Base-by-base conservation (phyloP, 2,797 vertebrate species). In the Rhabdophis nuchalis region DNA sequence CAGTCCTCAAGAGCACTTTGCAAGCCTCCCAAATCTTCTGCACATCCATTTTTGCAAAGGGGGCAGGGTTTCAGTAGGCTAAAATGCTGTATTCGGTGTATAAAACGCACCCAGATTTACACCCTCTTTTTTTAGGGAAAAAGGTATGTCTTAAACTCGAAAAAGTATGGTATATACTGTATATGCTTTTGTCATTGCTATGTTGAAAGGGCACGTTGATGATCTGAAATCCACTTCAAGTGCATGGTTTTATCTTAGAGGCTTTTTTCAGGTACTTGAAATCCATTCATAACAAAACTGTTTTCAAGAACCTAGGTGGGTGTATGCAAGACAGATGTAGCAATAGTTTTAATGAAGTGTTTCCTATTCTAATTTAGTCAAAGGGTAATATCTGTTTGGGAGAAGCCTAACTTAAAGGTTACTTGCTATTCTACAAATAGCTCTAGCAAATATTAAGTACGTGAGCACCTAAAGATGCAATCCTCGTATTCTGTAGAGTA, bases 301-400 rank as follows among this genome's bases (percentile, higher is more conserved):
- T 77, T 94, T 90, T 93, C 92, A 89, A 93, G 68, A 89, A 82
- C 2, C 54, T 93, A 72, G 82, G 82, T 91, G 85, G 77, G 11
- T 90, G 23, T 88, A 50, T 88, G 46, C 18, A 82, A 86, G 61
- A 86, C 61, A 91, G 90, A 94, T 90, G 32, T 60, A 93, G 29
- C 20, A 64, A 88, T 2, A 0, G 0, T 25, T 52, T 92, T 89
- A 95, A 94, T 82, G 87, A 94, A 94, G 89, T 91, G 82, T 54
- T 85, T 77, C 88, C 89, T 88, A 94, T 94, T 94, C 86, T 93
- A 94, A 93, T 93, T 57, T 91, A 89, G 29, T 91, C 8, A 50
- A 89, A 61, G 57, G 77, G 86, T 56, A 93, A 92, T 85, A 68
- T 92, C 36, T 92, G 46, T 89, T 92, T 90, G 87, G 86, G 95